Evolutionary conservation across 2,888 invertebrate species (phyloP).

Genomic region (Papilio elwesi): DNA sequence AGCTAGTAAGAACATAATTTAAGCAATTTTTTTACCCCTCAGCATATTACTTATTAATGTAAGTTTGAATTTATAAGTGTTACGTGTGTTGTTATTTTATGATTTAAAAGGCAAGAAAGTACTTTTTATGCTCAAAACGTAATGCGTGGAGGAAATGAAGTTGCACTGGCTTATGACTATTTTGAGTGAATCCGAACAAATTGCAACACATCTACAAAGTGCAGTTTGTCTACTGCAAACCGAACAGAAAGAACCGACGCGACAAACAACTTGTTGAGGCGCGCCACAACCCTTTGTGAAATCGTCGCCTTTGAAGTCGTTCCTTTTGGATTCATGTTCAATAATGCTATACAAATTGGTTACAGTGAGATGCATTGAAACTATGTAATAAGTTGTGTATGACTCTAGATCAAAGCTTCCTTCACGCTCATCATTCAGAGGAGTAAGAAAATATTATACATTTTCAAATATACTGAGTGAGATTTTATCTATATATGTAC

Average conservation of each 20-base stretch:
- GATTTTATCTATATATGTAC: no score
- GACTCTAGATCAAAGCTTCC: no score
- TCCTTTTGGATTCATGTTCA: slow-evolving; percentile 6
- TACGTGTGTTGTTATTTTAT: no score
- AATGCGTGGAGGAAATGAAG: not conserved
- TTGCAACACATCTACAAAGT: slow-evolving; percentile 2
- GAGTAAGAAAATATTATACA: no score
- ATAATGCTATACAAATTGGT: not conserved
- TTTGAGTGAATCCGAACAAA: not conserved
- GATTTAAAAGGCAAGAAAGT: no score
- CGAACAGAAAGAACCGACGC: not conserved
- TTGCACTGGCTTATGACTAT: not conserved
- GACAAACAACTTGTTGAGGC: slow-evolving; percentile 2
- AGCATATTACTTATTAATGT: no score
- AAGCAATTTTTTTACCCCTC: no score
- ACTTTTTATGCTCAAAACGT: not conserved
- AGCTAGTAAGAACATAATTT: no score
- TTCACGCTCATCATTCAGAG: no score
- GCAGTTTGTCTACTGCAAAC: slow-evolving; percentile 5
- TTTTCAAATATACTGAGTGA: no score
- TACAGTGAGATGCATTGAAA: slow-evolving; percentile 10
- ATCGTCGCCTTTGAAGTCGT: slow-evolving; percentile 8
- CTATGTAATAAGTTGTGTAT: not conserved
- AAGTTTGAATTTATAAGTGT: no score
- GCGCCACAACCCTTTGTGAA: not conserved